phyloP scores from a whole-genome alignment of 2,888 invertebrate species.

The Meiosimyza platycephala region DNA sequence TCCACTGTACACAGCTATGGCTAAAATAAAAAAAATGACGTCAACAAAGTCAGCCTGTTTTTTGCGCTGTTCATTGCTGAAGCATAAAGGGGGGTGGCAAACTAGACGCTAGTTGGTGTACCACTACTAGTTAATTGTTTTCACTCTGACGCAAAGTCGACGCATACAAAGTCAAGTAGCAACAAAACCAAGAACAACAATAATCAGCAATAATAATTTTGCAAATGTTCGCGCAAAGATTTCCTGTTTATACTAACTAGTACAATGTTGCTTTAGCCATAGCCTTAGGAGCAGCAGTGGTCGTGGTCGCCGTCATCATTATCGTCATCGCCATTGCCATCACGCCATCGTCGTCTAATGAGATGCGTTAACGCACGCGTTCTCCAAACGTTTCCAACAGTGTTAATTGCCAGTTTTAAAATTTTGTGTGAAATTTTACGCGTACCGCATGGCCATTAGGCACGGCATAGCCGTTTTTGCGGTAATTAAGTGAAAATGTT shows the following conservation, averaged over 20 bases:
- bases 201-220: constrained; percentile 13
- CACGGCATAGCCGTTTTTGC: constrained; percentile 17
- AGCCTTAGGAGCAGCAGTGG: background rate
- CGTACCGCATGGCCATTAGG: constrained; percentile 18
- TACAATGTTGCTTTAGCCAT: background rate
- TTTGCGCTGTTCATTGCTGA: background rate
- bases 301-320: background rate
- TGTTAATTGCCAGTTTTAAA: constrained; percentile 18
- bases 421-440: background rate
- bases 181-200: background rate
- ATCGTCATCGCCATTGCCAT: background rate
- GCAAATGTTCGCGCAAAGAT: constrained; percentile 23
- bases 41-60: too few species aligned
- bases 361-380: constrained; percentile 22
- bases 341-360: constrained; percentile 19
- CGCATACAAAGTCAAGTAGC: constrained; percentile 9
- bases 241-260: constrained; percentile 26
- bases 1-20: too few species aligned
- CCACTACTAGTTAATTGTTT: constrained; percentile 3
- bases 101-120: too few species aligned
- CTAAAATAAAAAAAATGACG: too few species aligned
- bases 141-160: background rate
- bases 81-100: too few species aligned
- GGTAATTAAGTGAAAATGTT: constrained; percentile 7
- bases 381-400: background rate